Percentiles rank a stretch among this genome's conserved stretches.
phyloP scores from a whole-genome alignment of 2,797 vertebrate species.

The Sebastes iracundus region DNA sequence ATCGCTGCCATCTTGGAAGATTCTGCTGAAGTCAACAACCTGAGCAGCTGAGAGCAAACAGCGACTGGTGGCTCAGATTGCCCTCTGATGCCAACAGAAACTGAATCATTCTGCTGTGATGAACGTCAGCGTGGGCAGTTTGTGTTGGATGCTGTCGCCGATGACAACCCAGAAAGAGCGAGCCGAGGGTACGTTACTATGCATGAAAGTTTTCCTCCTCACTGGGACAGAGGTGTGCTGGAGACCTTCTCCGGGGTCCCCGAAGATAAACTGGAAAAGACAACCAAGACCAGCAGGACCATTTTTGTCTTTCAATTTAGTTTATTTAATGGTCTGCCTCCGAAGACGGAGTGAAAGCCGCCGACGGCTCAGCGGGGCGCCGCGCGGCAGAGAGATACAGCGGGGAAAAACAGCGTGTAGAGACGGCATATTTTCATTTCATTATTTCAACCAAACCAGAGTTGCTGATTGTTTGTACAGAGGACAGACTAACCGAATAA shows the following conservation, averaged over 20 bases:
- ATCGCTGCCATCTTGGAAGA: not conserved
- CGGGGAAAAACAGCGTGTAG: too few relatives aligned
- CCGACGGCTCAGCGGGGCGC: too few relatives aligned
- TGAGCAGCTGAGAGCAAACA: not conserved
- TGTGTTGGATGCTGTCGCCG: not conserved
- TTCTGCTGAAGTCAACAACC: not conserved
- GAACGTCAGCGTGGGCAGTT: not conserved
- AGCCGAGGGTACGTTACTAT: not conserved
- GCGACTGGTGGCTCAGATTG: not conserved
- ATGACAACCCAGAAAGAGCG: not conserved
- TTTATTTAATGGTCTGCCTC: not conserved
- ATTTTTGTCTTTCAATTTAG: too few relatives aligned
- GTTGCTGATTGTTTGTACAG: too few relatives aligned
- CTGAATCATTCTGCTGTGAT: not conserved
- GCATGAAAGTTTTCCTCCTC: not conserved
- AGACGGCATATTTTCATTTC: too few relatives aligned
- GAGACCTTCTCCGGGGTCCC: not conserved
- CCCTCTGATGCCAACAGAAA: not conserved
- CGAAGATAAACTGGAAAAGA: not conserved
- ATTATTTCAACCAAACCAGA: too few relatives aligned
- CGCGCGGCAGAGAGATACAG: too few relatives aligned
- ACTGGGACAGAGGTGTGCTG: not conserved
- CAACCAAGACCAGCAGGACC: too few relatives aligned
- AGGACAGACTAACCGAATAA: too few relatives aligned
- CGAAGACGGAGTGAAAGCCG: not conserved